These are phyloP conservation scores for Capreolus pygargus DNA, from an alignment of 2,113 vertebrate genomes.

Conservation along the genomic window DNA sequence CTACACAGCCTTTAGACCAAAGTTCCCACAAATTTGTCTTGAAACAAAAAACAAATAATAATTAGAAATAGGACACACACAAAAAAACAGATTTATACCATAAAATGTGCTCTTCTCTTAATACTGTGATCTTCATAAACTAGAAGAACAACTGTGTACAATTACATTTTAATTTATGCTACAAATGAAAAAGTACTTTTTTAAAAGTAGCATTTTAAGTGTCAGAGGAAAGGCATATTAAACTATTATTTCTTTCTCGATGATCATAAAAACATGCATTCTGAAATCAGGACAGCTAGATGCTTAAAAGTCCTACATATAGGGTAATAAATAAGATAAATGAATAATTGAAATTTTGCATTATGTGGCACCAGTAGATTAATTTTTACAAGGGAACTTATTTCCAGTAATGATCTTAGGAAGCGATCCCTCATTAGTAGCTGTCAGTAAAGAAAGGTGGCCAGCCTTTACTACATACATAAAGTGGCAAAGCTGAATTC, in stretches of 20 bases:
- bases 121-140: background rate
- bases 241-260: constrained; percentile 70
- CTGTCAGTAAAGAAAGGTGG: constrained; percentile 36
- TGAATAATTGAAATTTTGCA: constrained; percentile 80
- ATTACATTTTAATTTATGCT: constrained; percentile 50
- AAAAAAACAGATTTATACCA: background rate
- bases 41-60: background rate
- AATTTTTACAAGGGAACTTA: constrained; percentile 75
- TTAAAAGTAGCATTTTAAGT: constrained; percentile 55
- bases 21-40: background rate
- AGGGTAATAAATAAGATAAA: constrained; percentile 80
- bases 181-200: constrained; percentile 31
- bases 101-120: background rate
- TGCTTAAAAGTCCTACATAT: constrained; percentile 62
- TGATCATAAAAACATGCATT: constrained; percentile 70
- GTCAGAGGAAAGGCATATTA: constrained; percentile 60
- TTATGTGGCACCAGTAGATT: constrained; percentile 71
- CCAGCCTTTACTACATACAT: background rate
- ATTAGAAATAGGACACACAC: background rate
- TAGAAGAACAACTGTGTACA: background rate
- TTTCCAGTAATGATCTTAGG: constrained; percentile 78
- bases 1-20: background rate
- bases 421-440: constrained; percentile 74
- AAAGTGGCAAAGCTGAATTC: background rate
- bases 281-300: constrained; percentile 64